These are phyloP conservation scores for Hemicordylus capensis DNA, from an alignment of 2,113 vertebrate species.

Conservation along the genomic window DNA sequence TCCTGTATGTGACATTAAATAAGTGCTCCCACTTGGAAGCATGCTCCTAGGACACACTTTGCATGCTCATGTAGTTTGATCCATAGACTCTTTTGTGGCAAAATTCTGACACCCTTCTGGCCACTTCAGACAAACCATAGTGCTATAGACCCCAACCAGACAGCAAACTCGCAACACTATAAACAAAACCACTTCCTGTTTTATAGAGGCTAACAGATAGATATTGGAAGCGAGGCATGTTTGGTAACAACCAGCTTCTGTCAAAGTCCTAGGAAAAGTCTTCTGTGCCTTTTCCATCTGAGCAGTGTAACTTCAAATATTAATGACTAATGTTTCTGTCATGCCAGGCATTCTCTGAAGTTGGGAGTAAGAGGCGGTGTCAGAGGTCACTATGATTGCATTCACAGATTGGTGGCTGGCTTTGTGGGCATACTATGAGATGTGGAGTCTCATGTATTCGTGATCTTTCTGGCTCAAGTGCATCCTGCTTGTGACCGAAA, in stretches of 20 bases:
- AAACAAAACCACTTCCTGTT: neutral
- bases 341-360: accelerated
- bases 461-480: neutral
- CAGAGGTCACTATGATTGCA: constrained; percentile 22
- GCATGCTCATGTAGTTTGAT: too few relatives aligned
- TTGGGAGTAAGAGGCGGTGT: neutral
- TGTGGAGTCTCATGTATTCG: neutral
- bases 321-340: accelerated
- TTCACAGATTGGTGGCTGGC: neutral
- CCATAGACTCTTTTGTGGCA: too few relatives aligned
- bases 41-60: too few relatives aligned
- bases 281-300: accelerated
- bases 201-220: neutral
- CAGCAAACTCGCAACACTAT: neutral
- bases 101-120: too few relatives aligned
- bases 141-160: neutral
- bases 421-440: neutral
- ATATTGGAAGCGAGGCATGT: neutral
- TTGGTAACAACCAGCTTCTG: neutral
- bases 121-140: neutral
- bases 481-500: neutral
- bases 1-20: too few relatives aligned
- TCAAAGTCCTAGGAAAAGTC: neutral
- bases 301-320: neutral
- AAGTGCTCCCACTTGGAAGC: too few relatives aligned